Percentiles rank a stretch among this genome's conserved stretches.
phyloP scores from a whole-genome alignment of 1,140 invertebrate genomes.

The Brachionus calyciflorus region DNA sequence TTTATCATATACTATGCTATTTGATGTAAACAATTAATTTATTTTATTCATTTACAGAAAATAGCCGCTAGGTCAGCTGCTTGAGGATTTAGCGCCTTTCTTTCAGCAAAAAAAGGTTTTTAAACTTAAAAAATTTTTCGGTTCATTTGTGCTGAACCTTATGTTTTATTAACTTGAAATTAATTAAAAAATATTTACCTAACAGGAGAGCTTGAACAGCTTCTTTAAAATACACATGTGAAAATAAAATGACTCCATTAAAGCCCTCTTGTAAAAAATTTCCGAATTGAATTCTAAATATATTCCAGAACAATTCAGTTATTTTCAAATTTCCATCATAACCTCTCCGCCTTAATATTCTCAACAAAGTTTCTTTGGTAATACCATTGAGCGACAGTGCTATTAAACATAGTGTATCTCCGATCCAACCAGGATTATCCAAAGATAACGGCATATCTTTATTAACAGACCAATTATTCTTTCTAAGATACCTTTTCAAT shows the following conservation, averaged over 20 bases:
- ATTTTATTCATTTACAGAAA: too few relatives aligned
- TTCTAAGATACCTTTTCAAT: conserved; percentile 19
- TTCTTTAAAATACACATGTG: conserved; percentile 56
- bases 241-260: conserved; percentile 53
- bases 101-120: too few relatives aligned
- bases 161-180: too few relatives aligned
- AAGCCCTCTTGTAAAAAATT: conserved; percentile 51
- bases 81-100: too few relatives aligned
- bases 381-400: conserved; percentile 54
- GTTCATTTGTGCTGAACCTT: too few relatives aligned
- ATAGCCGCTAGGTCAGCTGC: too few relatives aligned
- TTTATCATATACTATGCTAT: too few relatives aligned
- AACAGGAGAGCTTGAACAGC: conserved; percentile 55
- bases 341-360: conserved; percentile 51
- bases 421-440: conserved; percentile 54
- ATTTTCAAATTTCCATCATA: conserved; percentile 53
- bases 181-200: conserved; percentile 50
- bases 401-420: conserved; percentile 55
- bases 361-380: conserved; percentile 51
- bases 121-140: too few relatives aligned
- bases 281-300: conserved; percentile 52
- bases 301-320: conserved; percentile 54
- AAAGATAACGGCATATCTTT: not conserved
- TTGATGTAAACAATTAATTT: too few relatives aligned
- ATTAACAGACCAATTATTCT: conserved; percentile 40